Evolutionary conservation across 2,888 invertebrate species (phyloP).

Genomic region (Globia sparganii): DNA sequence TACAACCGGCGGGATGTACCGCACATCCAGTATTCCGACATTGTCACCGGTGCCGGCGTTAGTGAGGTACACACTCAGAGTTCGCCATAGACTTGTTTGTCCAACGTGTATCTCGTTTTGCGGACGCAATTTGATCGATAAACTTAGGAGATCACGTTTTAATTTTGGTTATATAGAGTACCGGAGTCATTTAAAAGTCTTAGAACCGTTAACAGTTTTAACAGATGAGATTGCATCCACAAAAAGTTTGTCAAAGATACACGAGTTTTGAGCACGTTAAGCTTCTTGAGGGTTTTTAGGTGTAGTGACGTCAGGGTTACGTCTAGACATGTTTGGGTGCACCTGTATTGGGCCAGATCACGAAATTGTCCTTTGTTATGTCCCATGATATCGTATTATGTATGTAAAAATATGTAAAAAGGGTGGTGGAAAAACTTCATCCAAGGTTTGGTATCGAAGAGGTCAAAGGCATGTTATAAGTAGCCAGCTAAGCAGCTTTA

Average conservation of each 20-base stretch:
- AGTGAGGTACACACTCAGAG: slow-evolving; percentile 91
- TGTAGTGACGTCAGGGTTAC: slow-evolving; percentile 76
- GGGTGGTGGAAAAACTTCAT: slow-evolving; percentile 54
- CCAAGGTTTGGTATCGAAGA: slow-evolving; percentile 52
- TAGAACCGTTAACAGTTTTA: not conserved
- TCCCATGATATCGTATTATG: slow-evolving; percentile 37
- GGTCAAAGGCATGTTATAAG: slow-evolving; percentile 68
- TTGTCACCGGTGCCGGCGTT: slow-evolving; percentile 93
- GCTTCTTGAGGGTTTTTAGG: slow-evolving; percentile 77
- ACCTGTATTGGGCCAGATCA: slow-evolving; percentile 71
- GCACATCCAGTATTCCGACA: slow-evolving; percentile 97
- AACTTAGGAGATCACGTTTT: not conserved
- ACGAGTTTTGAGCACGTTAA: slow-evolving; percentile 79
- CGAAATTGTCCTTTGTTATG: slow-evolving; percentile 52
- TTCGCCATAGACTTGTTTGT: slow-evolving; percentile 82
- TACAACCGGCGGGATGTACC: slow-evolving; percentile 94
- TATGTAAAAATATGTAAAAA: slow-evolving; percentile 53
- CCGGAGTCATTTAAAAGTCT: not conserved
- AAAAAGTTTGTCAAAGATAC: slow-evolving; percentile 66
- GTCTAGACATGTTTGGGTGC: slow-evolving; percentile 72
- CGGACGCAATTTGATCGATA: slow-evolving; percentile 73
- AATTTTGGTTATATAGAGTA: not conserved
- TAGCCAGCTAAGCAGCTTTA: slow-evolving; percentile 69
- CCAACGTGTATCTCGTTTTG: slow-evolving; percentile 70
- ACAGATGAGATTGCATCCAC: slow-evolving; percentile 74